These are phyloP conservation scores for Homarus gammarus DNA, from an alignment of 2,888 invertebrate species.

Conservation along the genomic window DNA sequence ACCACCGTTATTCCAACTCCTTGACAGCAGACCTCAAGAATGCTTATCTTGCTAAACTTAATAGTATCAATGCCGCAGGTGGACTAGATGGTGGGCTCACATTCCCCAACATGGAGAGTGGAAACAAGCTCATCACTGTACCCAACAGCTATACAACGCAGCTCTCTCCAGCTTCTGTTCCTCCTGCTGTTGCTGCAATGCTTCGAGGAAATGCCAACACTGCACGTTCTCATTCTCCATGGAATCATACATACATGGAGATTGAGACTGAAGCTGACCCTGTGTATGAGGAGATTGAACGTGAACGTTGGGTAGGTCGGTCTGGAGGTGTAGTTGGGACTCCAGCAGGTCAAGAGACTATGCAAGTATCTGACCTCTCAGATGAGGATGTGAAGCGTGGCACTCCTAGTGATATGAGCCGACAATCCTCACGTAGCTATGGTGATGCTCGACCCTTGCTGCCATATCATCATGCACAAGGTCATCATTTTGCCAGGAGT, in stretches of 20 bases:
- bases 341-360: conserved; percentile 81
- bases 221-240: conserved; percentile 81
- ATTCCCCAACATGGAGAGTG: conserved; percentile 68
- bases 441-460: conserved; percentile 86
- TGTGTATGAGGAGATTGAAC: conserved; percentile 83
- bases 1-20: conserved; percentile 70
- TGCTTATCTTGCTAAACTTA: conserved; percentile 69
- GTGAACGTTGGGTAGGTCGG: conserved; percentile 73
- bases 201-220: conserved; percentile 58
- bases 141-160: conserved; percentile 71
- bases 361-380: conserved; percentile 87
- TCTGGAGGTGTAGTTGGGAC: conserved; percentile 37
- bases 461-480: conserved; percentile 70
- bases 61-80: conserved; percentile 65
- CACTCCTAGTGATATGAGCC: conserved; percentile 84
- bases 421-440: conserved; percentile 87
- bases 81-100: conserved; percentile 59
- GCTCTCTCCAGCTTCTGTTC: conserved; percentile 61
- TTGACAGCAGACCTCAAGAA: conserved; percentile 73
- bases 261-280: conserved; percentile 84
- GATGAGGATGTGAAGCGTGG: conserved; percentile 87
- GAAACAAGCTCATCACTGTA: conserved; percentile 64
- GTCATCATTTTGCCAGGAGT: conserved; percentile 57
- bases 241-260: conserved; percentile 89
- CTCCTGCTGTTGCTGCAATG: conserved; percentile 67